phyloP scores from a whole-genome alignment of 2,888 invertebrate species.

The Temnothorax ravouxi region DNA sequence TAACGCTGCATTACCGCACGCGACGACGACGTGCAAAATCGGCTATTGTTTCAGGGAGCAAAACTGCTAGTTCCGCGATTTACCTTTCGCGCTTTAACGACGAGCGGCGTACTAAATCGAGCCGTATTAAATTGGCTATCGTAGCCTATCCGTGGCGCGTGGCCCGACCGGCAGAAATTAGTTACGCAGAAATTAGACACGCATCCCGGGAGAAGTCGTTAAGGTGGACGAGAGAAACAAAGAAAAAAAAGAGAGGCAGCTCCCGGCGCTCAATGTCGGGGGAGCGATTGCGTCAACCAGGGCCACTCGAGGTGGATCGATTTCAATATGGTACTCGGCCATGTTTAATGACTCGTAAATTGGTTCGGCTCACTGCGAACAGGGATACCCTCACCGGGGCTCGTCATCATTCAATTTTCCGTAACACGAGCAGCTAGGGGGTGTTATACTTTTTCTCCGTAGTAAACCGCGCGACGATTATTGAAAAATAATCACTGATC shows the following conservation, averaged over 20 bases:
- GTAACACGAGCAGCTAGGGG: slow-evolving; percentile 63
- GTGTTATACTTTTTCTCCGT: slow-evolving; percentile 13
- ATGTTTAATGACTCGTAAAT: slow-evolving; percentile 80
- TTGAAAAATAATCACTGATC: slow-evolving; percentile 58
- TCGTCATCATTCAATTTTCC: slow-evolving; percentile 71
- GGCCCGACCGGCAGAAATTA: slow-evolving; percentile 51
- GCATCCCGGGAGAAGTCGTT: slow-evolving; percentile 46
- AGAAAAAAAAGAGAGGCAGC: background rate
- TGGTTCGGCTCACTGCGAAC: slow-evolving; percentile 63
- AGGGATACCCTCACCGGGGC: slow-evolving; percentile 43
- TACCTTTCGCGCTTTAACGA: slow-evolving; percentile 61
- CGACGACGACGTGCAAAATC: slow-evolving; percentile 18
- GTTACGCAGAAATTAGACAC: slow-evolving; percentile 66
- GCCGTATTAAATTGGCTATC: slow-evolving; percentile 54
- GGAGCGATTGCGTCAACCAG: slow-evolving; percentile 40
- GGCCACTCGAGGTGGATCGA: slow-evolving; percentile 63
- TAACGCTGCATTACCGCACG: slow-evolving; percentile 17
- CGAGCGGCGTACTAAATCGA: slow-evolving; percentile 52
- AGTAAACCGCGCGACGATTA: slow-evolving; percentile 45
- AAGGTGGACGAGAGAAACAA: slow-evolving; percentile 5
- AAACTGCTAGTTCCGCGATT: slow-evolving; percentile 45
- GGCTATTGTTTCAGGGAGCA: slow-evolving; percentile 34
- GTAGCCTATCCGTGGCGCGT: slow-evolving; percentile 51
- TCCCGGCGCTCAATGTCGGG: slow-evolving; percentile 53
- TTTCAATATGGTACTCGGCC: slow-evolving; percentile 73